Base-by-base conservation (phyloP, 2,797 vertebrate species). In the Orestias chungarensis region DNA sequence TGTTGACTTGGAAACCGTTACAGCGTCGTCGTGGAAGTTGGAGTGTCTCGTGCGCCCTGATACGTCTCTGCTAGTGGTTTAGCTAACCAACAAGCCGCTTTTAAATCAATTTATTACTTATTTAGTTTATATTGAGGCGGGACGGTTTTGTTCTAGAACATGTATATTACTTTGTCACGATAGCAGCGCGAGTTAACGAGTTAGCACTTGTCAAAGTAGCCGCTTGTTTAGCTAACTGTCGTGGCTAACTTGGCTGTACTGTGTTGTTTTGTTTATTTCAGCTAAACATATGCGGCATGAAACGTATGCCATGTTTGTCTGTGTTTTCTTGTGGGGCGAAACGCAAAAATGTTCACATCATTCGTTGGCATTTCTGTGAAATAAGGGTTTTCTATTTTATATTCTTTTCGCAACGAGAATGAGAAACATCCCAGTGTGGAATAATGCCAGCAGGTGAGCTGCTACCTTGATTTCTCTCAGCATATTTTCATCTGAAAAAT, bases 381-480 rank as follows among this genome's bases (percentile, higher is more conserved):
- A 40, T n/a, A 62, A 62, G 59, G 12, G 2, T 62, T 62, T 25
- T 11, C 15, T 61, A 38, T 31, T 7, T 59, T 33, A 20, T 59
- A 73, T 6, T 23, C 18, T 4, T 27, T 67, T 77, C 77, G 7
- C 40, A 25, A 18, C 18, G 72, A 84, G 70, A 55, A 90, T 90
- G 90, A 90, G 50, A 79, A 23, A 72, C 64, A 61, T 27, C 12
- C 50, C 44, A 1, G 47, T 68, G 74, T 29, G 40, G 83, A 75
- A 92, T 10, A 57, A 94, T 94, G 93, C 92, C 90, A 76, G 85
- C 81, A 82, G 91, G 93, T 92, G 46, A 68, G 83, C 68, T 40
- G 11, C 20, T 15, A n/a, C n/a, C n/a, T 42, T 40, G 0, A 52
- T 27, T 52, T 38, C 38, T 47, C 46, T 52, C 50, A n/a, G n/a